Evolutionary conservation across 1,140 invertebrate genomes (phyloP), one percentile per base, ranked within the genome.

Genomic region (Ceratosolen solmsi): DNA sequence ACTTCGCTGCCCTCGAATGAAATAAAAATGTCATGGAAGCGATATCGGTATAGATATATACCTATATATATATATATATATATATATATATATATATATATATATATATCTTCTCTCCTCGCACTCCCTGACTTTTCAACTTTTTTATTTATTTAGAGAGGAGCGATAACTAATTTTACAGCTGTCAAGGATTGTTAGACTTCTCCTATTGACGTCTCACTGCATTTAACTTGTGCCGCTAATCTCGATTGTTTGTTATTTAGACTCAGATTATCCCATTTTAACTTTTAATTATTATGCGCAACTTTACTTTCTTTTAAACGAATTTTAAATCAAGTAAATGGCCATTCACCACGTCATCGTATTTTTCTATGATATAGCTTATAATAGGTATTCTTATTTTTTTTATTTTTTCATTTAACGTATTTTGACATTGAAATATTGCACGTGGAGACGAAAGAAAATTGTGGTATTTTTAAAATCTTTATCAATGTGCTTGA

Each of bases 21-120:
- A 70, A 79, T 79, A 70, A 79, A 70, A 79, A 79, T 17, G 36
- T 1, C 22, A 38, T 30, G 65, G 33, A 51, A 78, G n/a, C 36
- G 75, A 51, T 77, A 13, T 65, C 38, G 27, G 22, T 4, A 46
- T 51, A 22, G 2, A 72, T 4, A 11, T 15, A 46, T 46, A 5
- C 41, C 22, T n/a, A 1, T 70, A n/a, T 41, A n/a, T 68, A 72
- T 4, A 11, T 15, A 46, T 46, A 5, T 13, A 1, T n/a, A 1
- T 70, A n/a, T 41, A n/a, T 68, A n/a, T 4, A 46, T 51, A 22
- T 1, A 72, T 4, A 11, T 15, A 46, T 46, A 5, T 13, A 1
- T n/a, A 1, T 70, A n/a, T 41, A n/a, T 68, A n/a, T 22, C 7
- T 13, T 0, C 56, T 36, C 30, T 17, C 27, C 5, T 41, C 17